Evolutionary conservation across 2,797 vertebrate species (phyloP).

Genomic region (Macropus fuliginosus): DNA sequence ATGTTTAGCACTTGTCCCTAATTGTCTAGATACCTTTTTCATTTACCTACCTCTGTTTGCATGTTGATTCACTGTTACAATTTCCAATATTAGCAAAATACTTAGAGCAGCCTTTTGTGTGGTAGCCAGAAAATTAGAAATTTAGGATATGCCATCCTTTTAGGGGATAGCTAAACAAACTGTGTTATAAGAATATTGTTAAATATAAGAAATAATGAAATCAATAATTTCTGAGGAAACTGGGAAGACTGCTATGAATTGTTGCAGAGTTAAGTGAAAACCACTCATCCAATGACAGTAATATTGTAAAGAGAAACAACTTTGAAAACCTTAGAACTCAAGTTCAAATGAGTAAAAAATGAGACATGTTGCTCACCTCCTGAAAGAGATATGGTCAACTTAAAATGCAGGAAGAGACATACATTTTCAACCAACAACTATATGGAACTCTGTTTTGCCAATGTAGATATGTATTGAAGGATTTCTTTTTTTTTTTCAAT

Average conservation of each 20-base stretch:
- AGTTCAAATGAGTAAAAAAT: not conserved
- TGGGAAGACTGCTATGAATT: not conserved
- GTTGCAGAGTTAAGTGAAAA: not conserved
- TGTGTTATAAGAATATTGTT: not conserved
- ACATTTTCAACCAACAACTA: not conserved
- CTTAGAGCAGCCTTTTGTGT: not conserved
- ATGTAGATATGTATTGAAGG: no score
- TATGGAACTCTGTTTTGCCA: not conserved
- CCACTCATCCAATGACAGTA: not conserved
- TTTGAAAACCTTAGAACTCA: not conserved
- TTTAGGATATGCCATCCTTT: not conserved
- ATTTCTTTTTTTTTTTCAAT: not conserved
- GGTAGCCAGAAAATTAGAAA: not conserved
- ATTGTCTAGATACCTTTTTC: not conserved
- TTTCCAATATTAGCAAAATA: not conserved
- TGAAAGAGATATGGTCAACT: not conserved
- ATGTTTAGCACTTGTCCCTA: not conserved
- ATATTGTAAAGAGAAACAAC: not conserved
- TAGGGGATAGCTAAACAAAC: not conserved
- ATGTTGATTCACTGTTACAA: not conserved
- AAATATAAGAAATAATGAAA: not conserved
- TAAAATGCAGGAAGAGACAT: not conserved
- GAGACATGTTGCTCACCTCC: not conserved
- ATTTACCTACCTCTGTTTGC: no score
- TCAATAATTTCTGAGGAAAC: not conserved